phyloP scores from a whole-genome alignment of 2,797 vertebrate species.

The Phyllotis vaccarum region DNA sequence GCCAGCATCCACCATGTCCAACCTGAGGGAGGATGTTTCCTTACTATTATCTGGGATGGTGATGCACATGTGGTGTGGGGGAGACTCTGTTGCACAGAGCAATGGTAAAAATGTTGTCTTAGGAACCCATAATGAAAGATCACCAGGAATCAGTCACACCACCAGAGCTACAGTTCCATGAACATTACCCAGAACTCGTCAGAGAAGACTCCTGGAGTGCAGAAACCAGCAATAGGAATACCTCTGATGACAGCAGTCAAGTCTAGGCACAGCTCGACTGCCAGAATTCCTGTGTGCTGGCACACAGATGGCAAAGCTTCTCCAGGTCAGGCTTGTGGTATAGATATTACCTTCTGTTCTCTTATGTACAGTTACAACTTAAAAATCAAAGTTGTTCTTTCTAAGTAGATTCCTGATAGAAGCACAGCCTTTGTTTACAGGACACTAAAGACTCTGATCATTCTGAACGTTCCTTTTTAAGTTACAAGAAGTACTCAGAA shows the following conservation, averaged over 20 bases:
- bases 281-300: background rate
- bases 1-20: background rate
- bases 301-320: too few species aligned
- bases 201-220: background rate
- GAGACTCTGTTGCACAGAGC: background rate
- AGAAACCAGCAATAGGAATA: background rate
- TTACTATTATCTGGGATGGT: background rate
- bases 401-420: background rate
- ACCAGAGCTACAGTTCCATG: background rate
- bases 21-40: background rate
- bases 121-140: background rate
- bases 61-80: background rate
- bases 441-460: background rate
- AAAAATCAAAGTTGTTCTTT: background rate
- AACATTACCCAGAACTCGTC: background rate
- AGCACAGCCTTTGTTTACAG: background rate
- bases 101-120: background rate
- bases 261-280: background rate
- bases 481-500: too few species aligned
- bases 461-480: background rate
- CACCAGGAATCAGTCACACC: background rate
- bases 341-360: background rate
- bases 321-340: background rate
- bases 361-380: background rate
- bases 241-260: background rate